Base-by-base conservation (phyloP, 2,797 vertebrate genomes). In the Setipinna tenuifilis region DNA sequence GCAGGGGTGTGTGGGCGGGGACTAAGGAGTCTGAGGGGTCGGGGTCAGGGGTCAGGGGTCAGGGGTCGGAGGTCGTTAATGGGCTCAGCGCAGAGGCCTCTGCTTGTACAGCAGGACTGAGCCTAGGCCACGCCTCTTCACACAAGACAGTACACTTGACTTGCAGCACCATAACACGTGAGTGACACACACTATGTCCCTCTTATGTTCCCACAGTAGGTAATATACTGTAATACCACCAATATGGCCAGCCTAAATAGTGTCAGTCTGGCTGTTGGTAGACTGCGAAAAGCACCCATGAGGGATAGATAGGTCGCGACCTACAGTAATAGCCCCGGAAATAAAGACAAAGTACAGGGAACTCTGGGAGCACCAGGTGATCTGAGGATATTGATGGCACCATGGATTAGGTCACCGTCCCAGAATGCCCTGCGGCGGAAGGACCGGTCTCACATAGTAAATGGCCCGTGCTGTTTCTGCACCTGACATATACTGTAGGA, bases 321-420 rank as follows among this genome's bases (percentile, higher is more conserved):
- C 84, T 68, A n/a, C n/a, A n/a, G n/a, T 83, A n/a, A 31, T 19
- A 78, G 71, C 71, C 35, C 19, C 17, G 14, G 9, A 31, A 12
- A 3, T 3, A 14, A 28, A 75, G 10, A 17, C 57, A 1, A 75
- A 83, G 84, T 17, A 0, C 19, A 41, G 57, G 85, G 87, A 88
- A 85, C 87, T 87, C 90, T 87, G 88, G 90, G 88, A 90, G 90
- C 90, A 90, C 90, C 90, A 86, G 59, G 90, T 90, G 88, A 90
- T 87, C 90, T 61, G 86, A 44, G 16, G 19, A 44, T 83, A 68
- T 85, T 85, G 71, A 87, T 84, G 82, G 87, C 85, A 88, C 87
- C 86, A 86, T 83, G 85, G 82, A 82, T 82, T 88, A 86, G 88
- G 90, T 86, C 90, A 88, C 90, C 86, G 87, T 90, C 90, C 88